phyloP scores from a whole-genome alignment of 2,113 vertebrate genomes.

The Hemichromis elongatus region DNA sequence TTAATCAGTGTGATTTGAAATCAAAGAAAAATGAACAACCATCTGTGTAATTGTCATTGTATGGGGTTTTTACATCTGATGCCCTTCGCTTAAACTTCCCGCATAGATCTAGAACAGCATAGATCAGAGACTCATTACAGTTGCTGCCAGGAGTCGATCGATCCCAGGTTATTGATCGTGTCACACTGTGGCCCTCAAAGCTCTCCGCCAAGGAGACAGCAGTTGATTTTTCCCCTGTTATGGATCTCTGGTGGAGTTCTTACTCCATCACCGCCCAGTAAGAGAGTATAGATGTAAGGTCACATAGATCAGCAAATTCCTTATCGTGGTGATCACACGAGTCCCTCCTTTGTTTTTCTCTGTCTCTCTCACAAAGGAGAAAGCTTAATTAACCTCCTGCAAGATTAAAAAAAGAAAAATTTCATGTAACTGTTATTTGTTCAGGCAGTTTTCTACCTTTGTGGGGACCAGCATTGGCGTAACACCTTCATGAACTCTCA shows the following conservation, averaged over 20 bases:
- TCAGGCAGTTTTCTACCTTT: background rate
- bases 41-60: background rate
- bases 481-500: background rate
- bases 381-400: background rate
- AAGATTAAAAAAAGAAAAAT: background rate
- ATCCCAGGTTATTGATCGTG: slow-evolving; percentile 7
- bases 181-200: slow-evolving; percentile 3
- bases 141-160: background rate
- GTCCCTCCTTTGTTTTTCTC: background rate
- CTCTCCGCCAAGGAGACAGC: background rate
- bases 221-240: background rate
- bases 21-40: background rate
- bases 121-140: background rate
- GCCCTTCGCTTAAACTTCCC: background rate
- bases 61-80: background rate
- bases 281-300: background rate
- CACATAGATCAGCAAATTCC: background rate
- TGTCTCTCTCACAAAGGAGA: background rate
- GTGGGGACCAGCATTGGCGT: background rate
- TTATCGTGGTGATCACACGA: background rate
- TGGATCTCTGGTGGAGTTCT: background rate
- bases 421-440: background rate
- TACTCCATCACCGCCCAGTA: background rate
- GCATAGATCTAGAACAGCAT: background rate
- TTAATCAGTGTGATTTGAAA: background rate